Conservation (phyloP, 2,888 invertebrate genomes). For the Anodontia alba region DNA sequence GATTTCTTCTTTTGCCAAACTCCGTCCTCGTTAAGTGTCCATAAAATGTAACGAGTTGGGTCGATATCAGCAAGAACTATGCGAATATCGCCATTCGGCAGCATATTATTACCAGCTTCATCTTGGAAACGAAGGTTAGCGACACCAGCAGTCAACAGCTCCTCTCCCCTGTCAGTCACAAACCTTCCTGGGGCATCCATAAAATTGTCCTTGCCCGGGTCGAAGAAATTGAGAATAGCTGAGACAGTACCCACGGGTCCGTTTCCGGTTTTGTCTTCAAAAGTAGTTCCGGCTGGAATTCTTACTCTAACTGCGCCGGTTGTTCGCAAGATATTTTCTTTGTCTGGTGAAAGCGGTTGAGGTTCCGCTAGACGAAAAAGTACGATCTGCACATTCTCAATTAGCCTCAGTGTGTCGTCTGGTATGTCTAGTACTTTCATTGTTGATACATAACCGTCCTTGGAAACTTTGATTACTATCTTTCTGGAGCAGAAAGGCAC, state of each 20-base stretch:
- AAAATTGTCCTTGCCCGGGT: slow-evolving; percentile 2
- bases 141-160: neutral
- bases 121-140: neutral
- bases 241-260: neutral
- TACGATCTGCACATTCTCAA: neutral
- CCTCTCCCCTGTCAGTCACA: neutral
- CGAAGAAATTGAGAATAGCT: neutral
- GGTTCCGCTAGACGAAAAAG: neutral
- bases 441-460: neutral
- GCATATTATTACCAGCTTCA: neutral
- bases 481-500: neutral
- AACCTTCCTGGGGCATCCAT: neutral
- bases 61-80: neutral
- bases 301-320: neutral
- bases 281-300: slow-evolving; percentile 7
- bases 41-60: neutral
- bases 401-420: neutral
- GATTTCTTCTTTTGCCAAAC: neutral
- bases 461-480: neutral
- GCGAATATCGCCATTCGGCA: neutral
- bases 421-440: slow-evolving; percentile 1
- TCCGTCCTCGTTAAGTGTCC: neutral
- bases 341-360: neutral
- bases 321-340: neutral
- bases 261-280: neutral